These are phyloP conservation scores for Heterodera filipjevi DNA, from an alignment of 2,888 invertebrate genomes.

Conservation along the genomic window DNA sequence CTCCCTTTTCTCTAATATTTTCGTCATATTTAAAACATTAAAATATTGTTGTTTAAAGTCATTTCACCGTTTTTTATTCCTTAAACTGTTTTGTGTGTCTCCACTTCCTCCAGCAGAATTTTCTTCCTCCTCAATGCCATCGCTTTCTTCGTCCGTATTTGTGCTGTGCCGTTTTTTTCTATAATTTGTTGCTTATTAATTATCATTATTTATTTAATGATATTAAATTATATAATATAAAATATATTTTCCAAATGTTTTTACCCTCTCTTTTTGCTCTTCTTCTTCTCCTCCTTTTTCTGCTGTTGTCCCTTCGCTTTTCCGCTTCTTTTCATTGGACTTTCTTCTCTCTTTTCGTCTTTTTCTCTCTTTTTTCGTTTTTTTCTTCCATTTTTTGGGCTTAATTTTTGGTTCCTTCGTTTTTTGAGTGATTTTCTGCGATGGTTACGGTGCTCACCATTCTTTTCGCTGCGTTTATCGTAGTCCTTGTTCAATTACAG, in stretches of 20 bases:
- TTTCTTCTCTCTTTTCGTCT: background rate
- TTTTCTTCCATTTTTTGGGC: background rate
- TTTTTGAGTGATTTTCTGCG: background rate
- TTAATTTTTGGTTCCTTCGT: background rate
- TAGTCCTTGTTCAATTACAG: background rate
- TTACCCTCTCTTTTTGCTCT: background rate
- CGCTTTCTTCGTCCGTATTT: no score
- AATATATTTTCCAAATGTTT: no score
- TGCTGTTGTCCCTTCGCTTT: background rate
- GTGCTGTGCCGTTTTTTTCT: no score
- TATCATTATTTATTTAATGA: no score
- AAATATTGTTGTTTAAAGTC: no score
- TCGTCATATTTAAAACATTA: no score
- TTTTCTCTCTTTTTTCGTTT: background rate
- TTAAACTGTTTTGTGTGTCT: background rate
- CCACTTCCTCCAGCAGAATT: background rate
- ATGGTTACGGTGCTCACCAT: background rate
- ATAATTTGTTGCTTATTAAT: no score
- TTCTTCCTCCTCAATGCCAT: background rate
- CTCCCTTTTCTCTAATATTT: no score
- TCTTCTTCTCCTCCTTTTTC: background rate
- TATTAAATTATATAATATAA: background rate
- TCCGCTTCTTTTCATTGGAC: background rate
- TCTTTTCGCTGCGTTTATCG: background rate
- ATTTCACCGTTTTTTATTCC: background rate